phyloP scores from a whole-genome alignment of 35 echinoderm and acorn worm genomes.

The Patiria miniata region DNA sequence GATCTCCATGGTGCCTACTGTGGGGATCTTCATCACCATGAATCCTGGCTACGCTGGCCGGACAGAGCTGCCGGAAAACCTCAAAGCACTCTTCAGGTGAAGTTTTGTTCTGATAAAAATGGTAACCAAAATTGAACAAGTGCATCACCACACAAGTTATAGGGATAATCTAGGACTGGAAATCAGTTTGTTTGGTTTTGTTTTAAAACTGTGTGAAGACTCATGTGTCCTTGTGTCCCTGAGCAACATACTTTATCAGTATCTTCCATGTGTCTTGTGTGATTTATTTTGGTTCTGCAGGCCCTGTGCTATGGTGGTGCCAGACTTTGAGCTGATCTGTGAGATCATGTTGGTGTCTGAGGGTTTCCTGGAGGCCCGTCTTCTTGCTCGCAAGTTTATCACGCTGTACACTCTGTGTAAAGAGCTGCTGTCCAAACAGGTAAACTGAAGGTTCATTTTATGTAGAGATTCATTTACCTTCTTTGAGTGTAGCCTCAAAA shows the following conservation, averaged over 20 bases:
- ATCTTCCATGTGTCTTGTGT: no score
- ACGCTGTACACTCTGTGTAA: slow-evolving; percentile 96
- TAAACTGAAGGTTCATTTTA: background rate
- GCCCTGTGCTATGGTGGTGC: slow-evolving; percentile 98
- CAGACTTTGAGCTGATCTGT: slow-evolving; percentile 99
- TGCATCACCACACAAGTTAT: no score
- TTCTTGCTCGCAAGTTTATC: slow-evolving; percentile 94
- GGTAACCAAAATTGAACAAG: no score
- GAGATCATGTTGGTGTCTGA: slow-evolving; percentile 99
- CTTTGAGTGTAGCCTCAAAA: background rate
- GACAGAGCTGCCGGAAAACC: slow-evolving; percentile 96
- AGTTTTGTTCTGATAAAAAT: no score
- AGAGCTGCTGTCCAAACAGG: slow-evolving; percentile 98
- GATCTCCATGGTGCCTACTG: slow-evolving; percentile 77
- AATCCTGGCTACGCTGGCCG: slow-evolving; percentile 97
- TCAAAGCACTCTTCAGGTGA: slow-evolving; percentile 98
- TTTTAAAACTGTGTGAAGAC: no score
- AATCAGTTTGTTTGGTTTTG: no score
- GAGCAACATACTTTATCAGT: no score
- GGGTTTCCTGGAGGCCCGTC: slow-evolving; percentile 95
- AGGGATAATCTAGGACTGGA: no score
- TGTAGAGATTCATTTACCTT: no score
- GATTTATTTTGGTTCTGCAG: slow-evolving; percentile 52
- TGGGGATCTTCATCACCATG: slow-evolving; percentile 99
- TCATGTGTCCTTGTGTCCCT: no score